phyloP scores from a whole-genome alignment of 2,797 vertebrate species.

The Alca torda region DNA sequence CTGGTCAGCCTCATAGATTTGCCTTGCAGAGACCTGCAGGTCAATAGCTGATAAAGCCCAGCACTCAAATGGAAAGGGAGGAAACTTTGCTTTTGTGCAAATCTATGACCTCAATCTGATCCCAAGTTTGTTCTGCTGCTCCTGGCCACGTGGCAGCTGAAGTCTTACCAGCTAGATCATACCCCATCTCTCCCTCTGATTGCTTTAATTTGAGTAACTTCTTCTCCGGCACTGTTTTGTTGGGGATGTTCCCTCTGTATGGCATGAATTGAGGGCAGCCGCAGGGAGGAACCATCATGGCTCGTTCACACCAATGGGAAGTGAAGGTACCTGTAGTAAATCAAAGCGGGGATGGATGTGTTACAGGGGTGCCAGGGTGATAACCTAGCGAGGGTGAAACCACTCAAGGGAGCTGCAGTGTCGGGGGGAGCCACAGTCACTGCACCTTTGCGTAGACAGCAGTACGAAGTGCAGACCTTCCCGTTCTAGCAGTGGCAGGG shows the following conservation, averaged over 20 bases:
- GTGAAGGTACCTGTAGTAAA: background rate
- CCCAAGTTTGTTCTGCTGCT: background rate
- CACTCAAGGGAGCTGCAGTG: background rate
- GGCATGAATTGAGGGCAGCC: background rate
- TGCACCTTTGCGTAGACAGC: background rate
- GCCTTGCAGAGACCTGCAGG: background rate
- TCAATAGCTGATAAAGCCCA: background rate
- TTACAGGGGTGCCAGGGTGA: fast-evolving
- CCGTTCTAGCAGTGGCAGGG: too few relatives aligned
- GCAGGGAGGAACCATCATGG: background rate
- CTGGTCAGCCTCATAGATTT: background rate
- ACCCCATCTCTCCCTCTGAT: background rate
- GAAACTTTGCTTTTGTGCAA: background rate
- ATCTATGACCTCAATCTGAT: background rate
- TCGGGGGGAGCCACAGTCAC: background rate
- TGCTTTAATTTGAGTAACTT: background rate
- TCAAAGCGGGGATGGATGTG: fast-evolving
- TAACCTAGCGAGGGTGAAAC: background rate
- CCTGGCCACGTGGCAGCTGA: background rate
- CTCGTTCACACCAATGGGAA: background rate
- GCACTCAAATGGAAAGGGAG: background rate
- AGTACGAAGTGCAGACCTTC: background rate
- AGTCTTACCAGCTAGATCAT: background rate
- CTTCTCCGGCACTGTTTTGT: background rate
- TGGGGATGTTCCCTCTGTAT: background rate